Conservation (phyloP, 2,888 invertebrate genomes). For the Labia minor region DNA sequence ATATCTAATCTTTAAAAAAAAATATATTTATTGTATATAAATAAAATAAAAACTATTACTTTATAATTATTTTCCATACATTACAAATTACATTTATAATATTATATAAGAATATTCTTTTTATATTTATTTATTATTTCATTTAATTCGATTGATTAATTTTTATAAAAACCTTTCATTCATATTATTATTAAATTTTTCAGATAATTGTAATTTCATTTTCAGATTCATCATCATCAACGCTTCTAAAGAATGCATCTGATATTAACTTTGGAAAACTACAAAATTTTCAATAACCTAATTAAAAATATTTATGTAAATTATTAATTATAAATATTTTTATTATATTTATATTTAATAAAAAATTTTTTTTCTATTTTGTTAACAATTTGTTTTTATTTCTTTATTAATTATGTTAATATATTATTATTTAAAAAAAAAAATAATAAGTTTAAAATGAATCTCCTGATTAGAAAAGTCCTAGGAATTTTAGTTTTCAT, state of each 20-base stretch:
- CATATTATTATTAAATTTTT: background rate
- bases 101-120: too few relatives aligned
- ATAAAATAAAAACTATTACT: too few relatives aligned
- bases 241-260: background rate
- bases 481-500: too few relatives aligned
- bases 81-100: too few relatives aligned
- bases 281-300: background rate
- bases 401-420: background rate
- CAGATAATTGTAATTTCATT: background rate
- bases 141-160: too few relatives aligned
- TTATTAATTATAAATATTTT: background rate
- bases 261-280: background rate
- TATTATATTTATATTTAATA: background rate
- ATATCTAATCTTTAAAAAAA: too few relatives aligned
- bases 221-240: background rate
- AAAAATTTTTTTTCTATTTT: background rate
- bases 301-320: background rate
- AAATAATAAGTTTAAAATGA: too few relatives aligned
- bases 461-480: too few relatives aligned
- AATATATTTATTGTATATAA: too few relatives aligned
- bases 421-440: background rate
- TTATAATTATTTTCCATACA: too few relatives aligned
- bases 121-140: too few relatives aligned
- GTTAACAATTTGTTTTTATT: background rate
- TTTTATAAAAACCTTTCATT: background rate